phyloP scores from a whole-genome alignment of 2,797 vertebrate species.

The Girardinus metallicus region DNA sequence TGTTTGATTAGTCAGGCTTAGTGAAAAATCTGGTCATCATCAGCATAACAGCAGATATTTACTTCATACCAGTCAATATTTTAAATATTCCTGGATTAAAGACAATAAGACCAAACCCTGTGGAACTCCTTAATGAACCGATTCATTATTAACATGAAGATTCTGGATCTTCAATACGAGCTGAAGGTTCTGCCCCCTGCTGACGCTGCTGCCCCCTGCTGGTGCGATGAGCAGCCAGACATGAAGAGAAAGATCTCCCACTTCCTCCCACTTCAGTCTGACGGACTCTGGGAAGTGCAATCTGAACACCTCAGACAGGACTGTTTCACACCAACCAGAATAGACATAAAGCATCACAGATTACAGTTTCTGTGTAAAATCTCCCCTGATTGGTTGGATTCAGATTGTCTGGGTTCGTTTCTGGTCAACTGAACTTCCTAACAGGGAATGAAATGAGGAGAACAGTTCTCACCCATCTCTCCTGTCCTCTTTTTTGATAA shows the following conservation, averaged over 20 bases:
- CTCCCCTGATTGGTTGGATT: not conserved
- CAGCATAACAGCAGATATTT: not conserved
- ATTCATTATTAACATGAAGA: not conserved
- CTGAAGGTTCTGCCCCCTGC: not conserved
- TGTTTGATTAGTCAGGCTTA: not conserved
- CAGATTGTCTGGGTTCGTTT: not conserved
- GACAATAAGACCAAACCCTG: not conserved
- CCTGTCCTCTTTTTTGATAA: not conserved
- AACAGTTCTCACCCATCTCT: not conserved
- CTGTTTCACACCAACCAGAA: slow-evolving; percentile 26
- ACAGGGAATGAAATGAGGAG: not conserved
- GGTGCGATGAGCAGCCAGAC: slow-evolving; percentile 2
- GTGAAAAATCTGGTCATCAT: not conserved
- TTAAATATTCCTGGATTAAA: not conserved
- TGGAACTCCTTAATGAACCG: not conserved
- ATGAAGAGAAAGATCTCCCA: slow-evolving; percentile 18
- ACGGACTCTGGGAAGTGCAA: slow-evolving; percentile 10
- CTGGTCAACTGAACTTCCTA: not conserved
- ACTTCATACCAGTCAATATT: not conserved
- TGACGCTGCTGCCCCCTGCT: not conserved
- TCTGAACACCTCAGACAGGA: slow-evolving; percentile 6
- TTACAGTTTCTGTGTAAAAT: not conserved
- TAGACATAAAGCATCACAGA: not conserved
- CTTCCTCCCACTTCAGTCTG: slow-evolving; percentile 24
- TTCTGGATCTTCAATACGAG: not conserved